Evolutionary conservation across 2,888 invertebrate genomes (phyloP), one percentile per base, ranked within the genome.

Genomic region (Amphipyra berbera): DNA sequence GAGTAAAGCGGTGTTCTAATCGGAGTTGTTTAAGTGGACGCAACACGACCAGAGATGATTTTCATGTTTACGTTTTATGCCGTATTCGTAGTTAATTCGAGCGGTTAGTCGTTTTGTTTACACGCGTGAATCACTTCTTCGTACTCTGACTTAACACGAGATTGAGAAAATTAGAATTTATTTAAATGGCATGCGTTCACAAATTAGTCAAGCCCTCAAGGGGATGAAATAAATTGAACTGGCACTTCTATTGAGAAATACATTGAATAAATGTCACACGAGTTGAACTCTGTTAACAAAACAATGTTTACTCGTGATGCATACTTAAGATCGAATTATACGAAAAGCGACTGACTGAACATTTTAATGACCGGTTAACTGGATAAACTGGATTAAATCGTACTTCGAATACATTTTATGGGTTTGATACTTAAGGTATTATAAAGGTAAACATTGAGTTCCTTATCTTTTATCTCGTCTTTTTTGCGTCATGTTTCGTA

Each of bases 51-150:
- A 85, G 72, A 78, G 82, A 86, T 81, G 76, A 81, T 79, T 83
- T 83, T 79, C 82, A 86, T 91, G 90, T 92, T 91, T 90, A 90
- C 88, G 79, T 91, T 91, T 88, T 86, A 84, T 86, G 64, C 81
- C 84, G 82, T 86, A 83, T 88, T 86, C 84, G 78, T 78, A 90
- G 89, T 90, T 89, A 89, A 88, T 88, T 88, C 83, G 76, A 87
- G 87, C 81, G 77, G 73, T 73, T 81, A 78, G 76, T 87, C 79
- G 88, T 90, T 91, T 91, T 91, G 90, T 91, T 92, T 90, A 88
- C 85, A 79, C 81, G 83, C 83, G 88, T 92, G 93, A 92, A 88
- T 93, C 92, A 92, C 86, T 81, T 84, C 79, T 64, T 38, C 76
- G 66, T 72, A 78, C 68, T 79, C 79, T 81, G 79, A 86, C 84